A percentile compares a stretch with the other conserved stretches of the same genome.
Evolutionary conservation across 2,888 invertebrate genomes (phyloP).

Genomic region (Eutolmus rufibarbis): DNA sequence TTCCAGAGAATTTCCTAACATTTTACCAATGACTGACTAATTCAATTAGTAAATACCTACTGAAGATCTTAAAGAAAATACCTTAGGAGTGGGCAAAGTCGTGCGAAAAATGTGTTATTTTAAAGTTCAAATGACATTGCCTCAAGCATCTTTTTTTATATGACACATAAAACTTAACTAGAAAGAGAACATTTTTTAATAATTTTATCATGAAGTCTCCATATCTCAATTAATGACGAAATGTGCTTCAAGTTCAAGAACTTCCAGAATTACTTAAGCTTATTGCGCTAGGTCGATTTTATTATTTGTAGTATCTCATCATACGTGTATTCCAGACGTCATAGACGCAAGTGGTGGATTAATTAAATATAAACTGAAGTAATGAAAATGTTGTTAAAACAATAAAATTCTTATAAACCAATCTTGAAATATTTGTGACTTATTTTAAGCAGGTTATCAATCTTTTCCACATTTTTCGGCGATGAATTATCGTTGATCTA

Average conservation of each 20-base stretch:
- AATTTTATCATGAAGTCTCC: too few species aligned
- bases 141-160: too few species aligned
- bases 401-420: background rate
- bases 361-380: background rate
- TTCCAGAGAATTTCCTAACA: too few species aligned
- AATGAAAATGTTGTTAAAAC: background rate
- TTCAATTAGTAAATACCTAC: too few species aligned
- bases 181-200: too few species aligned
- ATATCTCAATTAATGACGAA: too few species aligned
- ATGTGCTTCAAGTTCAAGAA: background rate
- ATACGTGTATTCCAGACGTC: background rate
- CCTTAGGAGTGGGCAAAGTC: too few species aligned
- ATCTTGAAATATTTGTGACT: background rate
- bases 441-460: background rate
- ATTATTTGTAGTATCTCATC: background rate
- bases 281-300: background rate
- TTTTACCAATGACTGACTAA: too few species aligned
- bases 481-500: background rate
- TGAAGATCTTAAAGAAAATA: too few species aligned
- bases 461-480: background rate
- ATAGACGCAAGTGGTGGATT: background rate
- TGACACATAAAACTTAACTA: too few species aligned
- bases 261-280: background rate
- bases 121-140: too few species aligned
- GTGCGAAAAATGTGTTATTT: background rate